Evolutionary conservation across 2,797 vertebrate genomes (phyloP).

Genomic region (Lemur catta): DNA sequence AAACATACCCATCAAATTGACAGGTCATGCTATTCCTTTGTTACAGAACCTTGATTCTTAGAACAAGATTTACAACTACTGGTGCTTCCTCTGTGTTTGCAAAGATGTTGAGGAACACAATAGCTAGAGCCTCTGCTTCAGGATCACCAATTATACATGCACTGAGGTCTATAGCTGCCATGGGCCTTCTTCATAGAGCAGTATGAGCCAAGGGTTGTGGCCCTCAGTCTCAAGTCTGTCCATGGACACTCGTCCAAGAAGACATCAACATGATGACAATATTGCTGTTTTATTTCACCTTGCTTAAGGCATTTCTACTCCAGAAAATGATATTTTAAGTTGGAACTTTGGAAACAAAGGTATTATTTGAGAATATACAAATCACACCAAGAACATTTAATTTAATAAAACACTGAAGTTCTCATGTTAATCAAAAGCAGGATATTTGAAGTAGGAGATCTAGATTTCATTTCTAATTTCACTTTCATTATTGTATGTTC

Average conservation of each 20-base stretch:
- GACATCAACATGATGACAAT: background rate
- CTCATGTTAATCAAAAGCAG: background rate
- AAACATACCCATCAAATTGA: constrained; percentile 30
- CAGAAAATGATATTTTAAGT: background rate
- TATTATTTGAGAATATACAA: constrained; percentile 19
- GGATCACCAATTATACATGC: background rate
- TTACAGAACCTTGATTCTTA: background rate
- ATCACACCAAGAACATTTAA: background rate
- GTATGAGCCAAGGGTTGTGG: background rate
- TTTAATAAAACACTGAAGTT: background rate
- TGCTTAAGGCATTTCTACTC: background rate
- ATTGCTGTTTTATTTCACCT: background rate
- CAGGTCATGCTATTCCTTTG: background rate
- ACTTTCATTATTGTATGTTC: background rate
- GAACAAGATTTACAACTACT: background rate
- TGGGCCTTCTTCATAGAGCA: background rate
- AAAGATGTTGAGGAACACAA: background rate
- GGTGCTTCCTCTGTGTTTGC: background rate
- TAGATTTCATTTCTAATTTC: background rate
- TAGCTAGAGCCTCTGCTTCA: background rate
- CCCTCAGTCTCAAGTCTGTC: background rate
- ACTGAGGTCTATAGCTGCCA: background rate
- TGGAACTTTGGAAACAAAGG: background rate
- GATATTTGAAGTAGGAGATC: constrained; percentile 8
- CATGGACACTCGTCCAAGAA: background rate